Conservation (phyloP, 2,888 invertebrate species). For the Deilephila porcellus region DNA sequence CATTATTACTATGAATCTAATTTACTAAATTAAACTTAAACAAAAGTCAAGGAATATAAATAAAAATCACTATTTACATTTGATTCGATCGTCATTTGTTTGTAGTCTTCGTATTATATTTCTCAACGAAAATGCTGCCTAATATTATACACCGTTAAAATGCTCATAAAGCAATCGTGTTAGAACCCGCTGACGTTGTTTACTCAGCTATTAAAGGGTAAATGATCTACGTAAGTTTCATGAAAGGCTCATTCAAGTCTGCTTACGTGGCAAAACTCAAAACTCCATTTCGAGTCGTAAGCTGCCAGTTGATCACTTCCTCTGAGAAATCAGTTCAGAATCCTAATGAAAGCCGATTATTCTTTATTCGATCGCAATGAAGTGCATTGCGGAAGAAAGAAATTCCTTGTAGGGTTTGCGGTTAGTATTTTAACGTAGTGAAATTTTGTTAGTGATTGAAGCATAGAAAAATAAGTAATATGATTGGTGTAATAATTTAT, state of each 20-base stretch:
- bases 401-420: not conserved
- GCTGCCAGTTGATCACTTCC: conserved; percentile 49
- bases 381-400: conserved; percentile 23
- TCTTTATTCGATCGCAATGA: conserved; percentile 39
- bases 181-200: conserved; percentile 5
- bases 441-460: not conserved
- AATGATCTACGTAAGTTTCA: conserved; percentile 30
- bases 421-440: not conserved
- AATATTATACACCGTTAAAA: not conserved
- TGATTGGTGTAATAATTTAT: no score
- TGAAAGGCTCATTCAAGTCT: conserved; percentile 35
- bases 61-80: no score
- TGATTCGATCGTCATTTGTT: no score
- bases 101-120: not conserved
- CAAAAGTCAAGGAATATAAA: no score
- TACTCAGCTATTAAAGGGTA: not conserved
- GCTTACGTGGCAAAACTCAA: conserved; percentile 43
- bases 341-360: conserved; percentile 43
- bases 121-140: not conserved
- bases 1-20: no score
- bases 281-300: conserved; percentile 52
- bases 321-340: conserved; percentile 41
- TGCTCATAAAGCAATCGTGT: not conserved
- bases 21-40: no score
- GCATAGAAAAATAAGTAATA: not conserved